Evolutionary conservation across 2,797 vertebrate genomes (phyloP).

Genomic region (Sparidentex hasta): DNA sequence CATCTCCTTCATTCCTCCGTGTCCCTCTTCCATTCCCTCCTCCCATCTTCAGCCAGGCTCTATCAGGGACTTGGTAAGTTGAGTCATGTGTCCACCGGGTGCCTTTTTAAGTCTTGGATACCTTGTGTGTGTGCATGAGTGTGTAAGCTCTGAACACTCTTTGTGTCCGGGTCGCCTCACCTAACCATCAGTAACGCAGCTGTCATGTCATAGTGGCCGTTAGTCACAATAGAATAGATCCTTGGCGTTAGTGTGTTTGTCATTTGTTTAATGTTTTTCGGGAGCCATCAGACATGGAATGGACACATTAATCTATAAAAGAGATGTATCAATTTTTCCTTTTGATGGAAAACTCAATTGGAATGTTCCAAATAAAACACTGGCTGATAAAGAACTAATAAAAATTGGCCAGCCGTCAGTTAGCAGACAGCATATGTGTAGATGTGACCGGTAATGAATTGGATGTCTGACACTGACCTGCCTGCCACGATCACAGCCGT

Average conservation of each 20-base stretch:
- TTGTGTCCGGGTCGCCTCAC: conserved; percentile 37
- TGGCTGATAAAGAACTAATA: too few species aligned
- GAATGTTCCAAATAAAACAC: too few species aligned
- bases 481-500: too few species aligned
- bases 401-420: too few species aligned
- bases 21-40: conserved; percentile 79
- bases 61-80: conserved; percentile 99
- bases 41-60: conserved; percentile 96
- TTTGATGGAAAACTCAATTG: too few species aligned
- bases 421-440: too few species aligned
- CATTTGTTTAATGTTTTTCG: conserved; percentile 23
- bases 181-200: conserved; percentile 46
- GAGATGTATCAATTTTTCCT: too few species aligned
- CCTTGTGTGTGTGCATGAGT: conserved; percentile 59
- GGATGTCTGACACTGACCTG: too few species aligned
- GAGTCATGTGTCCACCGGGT: conserved; percentile 70
- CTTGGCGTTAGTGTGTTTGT: conserved; percentile 19
- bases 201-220: conserved; percentile 16
- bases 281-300: conserved; percentile 1
- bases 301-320: not conserved
- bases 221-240: conserved; percentile 49
- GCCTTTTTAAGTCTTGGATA: conserved; percentile 54
- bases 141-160: conserved; percentile 26
- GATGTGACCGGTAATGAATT: too few species aligned
- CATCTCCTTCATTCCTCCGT: conserved; percentile 84